These are phyloP conservation scores for Oligia fasciuncula DNA, from an alignment of 2,888 invertebrate species.

Conservation along the genomic window DNA sequence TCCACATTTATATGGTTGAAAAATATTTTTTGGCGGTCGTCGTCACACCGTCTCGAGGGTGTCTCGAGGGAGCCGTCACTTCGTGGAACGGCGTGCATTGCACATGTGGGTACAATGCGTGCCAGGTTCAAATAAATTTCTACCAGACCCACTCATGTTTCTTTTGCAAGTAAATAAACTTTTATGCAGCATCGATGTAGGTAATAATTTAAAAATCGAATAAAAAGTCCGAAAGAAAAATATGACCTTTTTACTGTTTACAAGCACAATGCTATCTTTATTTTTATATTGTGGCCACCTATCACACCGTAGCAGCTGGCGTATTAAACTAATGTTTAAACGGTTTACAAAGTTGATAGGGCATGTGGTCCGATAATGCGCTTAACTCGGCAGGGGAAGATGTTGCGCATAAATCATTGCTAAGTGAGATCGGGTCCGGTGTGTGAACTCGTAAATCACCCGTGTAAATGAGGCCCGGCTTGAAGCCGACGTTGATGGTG, in stretches of 20 bases:
- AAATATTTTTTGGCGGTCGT: slow-evolving; percentile 44
- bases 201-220: slow-evolving; percentile 49
- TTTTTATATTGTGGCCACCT: slow-evolving; percentile 40
- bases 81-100: slow-evolving; percentile 44
- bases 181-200: slow-evolving; percentile 20
- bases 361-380: slow-evolving; percentile 86
- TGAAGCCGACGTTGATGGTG: slow-evolving; percentile 80
- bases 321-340: slow-evolving; percentile 74
- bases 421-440: slow-evolving; percentile 88
- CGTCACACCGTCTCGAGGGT: slow-evolving; percentile 50
- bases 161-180: slow-evolving; percentile 43
- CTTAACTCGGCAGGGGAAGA: slow-evolving; percentile 86
- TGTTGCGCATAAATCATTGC: slow-evolving; percentile 89
- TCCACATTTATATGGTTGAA: slow-evolving; percentile 5
- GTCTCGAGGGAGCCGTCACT: slow-evolving; percentile 46
- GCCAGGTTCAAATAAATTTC: slow-evolving; percentile 45
- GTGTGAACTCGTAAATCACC: slow-evolving; percentile 89
- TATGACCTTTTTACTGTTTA: slow-evolving; percentile 34
- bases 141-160: slow-evolving; percentile 38
- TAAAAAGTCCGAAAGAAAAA: slow-evolving; percentile 27
- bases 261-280: slow-evolving; percentile 41
- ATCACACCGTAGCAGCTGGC: slow-evolving; percentile 67
- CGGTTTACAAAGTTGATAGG: slow-evolving; percentile 85
- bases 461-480: slow-evolving; percentile 85
- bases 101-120: slow-evolving; percentile 42